Evolutionary conservation across 1,140 invertebrate species (phyloP).

Genomic region (Potamilus streckersoni): DNA sequence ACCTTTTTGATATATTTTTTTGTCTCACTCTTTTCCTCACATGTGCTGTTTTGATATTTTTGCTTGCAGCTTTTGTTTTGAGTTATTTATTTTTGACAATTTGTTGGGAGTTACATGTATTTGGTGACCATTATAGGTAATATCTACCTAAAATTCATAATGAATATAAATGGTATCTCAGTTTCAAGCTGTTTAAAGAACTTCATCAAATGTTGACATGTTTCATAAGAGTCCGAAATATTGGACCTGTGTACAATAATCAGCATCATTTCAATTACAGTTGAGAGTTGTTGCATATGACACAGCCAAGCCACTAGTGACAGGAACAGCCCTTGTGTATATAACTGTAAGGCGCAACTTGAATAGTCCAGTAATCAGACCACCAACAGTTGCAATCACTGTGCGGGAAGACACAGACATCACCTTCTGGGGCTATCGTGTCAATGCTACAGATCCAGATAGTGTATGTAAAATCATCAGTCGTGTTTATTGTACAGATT

Average conservation of each 20-base stretch:
- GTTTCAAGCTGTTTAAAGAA: no score
- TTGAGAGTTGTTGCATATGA: constrained; percentile 52
- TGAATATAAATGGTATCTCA: no score
- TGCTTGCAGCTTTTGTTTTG: no score
- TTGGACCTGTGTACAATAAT: background rate
- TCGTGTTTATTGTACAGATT: background rate
- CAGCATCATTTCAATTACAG: constrained; percentile 32
- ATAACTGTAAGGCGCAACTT: constrained; percentile 49
- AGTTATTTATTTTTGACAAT: no score
- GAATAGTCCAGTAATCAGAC: constrained; percentile 37
- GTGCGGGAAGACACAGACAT: constrained; percentile 40
- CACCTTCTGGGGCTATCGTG: constrained; percentile 41
- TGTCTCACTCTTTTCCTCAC: no score
- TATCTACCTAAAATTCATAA: no score
- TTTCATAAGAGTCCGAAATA: background rate
- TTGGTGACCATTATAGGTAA: no score
- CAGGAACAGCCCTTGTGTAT: constrained; percentile 26
- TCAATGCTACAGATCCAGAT: constrained; percentile 55
- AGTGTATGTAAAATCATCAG: constrained; percentile 42
- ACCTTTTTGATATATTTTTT: background rate
- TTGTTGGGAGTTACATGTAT: no score
- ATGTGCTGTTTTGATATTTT: no score
- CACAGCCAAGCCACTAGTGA: constrained; percentile 33
- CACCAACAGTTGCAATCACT: constrained; percentile 18
- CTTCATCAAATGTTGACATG: background rate